A percentile compares a stretch with the other conserved stretches of the same genome.
These are phyloP conservation scores for Stomorhina lunata DNA, from an alignment of 2,888 invertebrate species.

Conservation along the genomic window DNA sequence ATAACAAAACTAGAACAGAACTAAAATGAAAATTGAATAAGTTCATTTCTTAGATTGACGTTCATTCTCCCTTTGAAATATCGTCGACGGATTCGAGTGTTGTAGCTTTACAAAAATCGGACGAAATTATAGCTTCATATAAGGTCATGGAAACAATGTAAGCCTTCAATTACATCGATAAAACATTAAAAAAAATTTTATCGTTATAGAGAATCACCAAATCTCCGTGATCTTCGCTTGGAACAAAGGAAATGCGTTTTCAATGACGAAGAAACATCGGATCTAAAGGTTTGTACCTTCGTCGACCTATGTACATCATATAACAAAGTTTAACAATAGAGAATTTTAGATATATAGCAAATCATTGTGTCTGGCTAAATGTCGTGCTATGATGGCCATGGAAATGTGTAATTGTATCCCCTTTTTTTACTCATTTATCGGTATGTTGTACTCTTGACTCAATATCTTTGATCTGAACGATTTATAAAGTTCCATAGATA, in stretches of 20 bases:
- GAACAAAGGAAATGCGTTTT: slow-evolving; percentile 81
- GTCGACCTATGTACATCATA: background rate
- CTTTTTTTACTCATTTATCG: slow-evolving; percentile 81
- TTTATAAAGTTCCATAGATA: too few species aligned
- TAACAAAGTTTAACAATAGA: background rate
- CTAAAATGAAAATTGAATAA: too few species aligned
- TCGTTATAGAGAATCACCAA: slow-evolving; percentile 72
- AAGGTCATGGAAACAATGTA: slow-evolving; percentile 78
- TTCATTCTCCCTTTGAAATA: slow-evolving; percentile 77
- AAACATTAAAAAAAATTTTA: background rate
- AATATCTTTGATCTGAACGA: background rate
- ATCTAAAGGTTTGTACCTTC: slow-evolving; percentile 72
- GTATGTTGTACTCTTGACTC: slow-evolving; percentile 60
- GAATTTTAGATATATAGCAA: slow-evolving; percentile 75
- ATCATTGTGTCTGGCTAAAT: slow-evolving; percentile 77
- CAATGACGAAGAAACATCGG: slow-evolving; percentile 80
- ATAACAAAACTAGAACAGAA: too few species aligned
- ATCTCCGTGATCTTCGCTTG: slow-evolving; percentile 78
- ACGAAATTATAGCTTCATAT: slow-evolving; percentile 77
- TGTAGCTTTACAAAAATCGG: slow-evolving; percentile 74
- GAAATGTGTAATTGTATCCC: slow-evolving; percentile 82
- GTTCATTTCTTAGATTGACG: background rate
- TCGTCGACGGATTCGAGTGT: slow-evolving; percentile 73
- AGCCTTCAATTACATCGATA: slow-evolving; percentile 50
- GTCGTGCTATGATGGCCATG: slow-evolving; percentile 81